Conservation (phyloP, 2,888 invertebrate genomes). For the Melanostoma mellinum region DNA sequence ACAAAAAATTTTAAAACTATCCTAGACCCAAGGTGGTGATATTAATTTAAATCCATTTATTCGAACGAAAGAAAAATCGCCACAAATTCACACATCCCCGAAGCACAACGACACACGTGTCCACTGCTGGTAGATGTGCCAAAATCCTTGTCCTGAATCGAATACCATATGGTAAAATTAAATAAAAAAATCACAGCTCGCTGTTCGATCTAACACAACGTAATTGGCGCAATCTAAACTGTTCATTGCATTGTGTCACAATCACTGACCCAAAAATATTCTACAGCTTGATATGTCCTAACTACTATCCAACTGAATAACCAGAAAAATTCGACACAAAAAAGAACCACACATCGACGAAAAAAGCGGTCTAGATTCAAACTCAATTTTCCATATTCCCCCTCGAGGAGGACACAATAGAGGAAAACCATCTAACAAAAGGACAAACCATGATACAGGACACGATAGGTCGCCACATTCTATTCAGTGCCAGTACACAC, state of each 20-base stretch:
- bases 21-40: too few species aligned
- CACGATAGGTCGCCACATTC: conserved; percentile 40
- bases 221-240: conserved; percentile 61
- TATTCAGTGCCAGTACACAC: background rate
- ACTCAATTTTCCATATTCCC: conserved; percentile 59
- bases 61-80: too few species aligned
- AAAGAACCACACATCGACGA: conserved; percentile 8
- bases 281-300: conserved; percentile 48
- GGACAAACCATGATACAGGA: conserved; percentile 43
- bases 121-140: background rate
- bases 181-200: conserved; percentile 9
- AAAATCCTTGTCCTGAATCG: conserved; percentile 11
- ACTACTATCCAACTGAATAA: conserved; percentile 41
- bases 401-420: conserved; percentile 11
- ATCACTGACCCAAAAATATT: conserved; percentile 62
- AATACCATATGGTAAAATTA: conserved; percentile 15
- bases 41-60: too few species aligned
- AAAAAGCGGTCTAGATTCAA: conserved; percentile 57
- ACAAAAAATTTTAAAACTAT: too few species aligned
- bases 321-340: background rate
- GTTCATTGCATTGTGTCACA: conserved; percentile 69
- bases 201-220: conserved; percentile 26
- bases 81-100: too few species aligned
- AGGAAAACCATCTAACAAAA: conserved; percentile 42
- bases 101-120: too few species aligned